Evolutionary conservation across 1,140 invertebrate species (phyloP), one percentile per base, ranked within the genome.

Genomic region (Diuraphis noxia): DNA sequence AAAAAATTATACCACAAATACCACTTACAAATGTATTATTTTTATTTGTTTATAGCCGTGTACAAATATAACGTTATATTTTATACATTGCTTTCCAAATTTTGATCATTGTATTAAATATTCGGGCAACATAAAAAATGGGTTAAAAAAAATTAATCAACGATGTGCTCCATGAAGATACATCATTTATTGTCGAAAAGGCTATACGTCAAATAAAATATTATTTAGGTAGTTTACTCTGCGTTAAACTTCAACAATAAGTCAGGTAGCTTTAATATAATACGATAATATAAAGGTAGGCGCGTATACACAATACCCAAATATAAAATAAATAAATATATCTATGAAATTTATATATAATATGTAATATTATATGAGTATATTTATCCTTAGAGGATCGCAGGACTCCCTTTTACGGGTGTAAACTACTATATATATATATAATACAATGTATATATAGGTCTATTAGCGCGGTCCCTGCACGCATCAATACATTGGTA

Each of bases 391-490:
- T 63, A 30, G 30, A n/a, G 56, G 56, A 72, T 72, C 56, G 56
- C 30, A 72, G 9, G 56, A n/a, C 56, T 72, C 56, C 56, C 56
- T 72, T 72, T 72, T 72, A 17, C 56, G 13, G 56, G 17, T 72
- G 56, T 72, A n/a, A 10, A 17, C 30, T n/a, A 17, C 56, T 17
- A 72, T 72, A 72, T 72, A 25, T 52, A 52, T 56, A 38, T 41
- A 82, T 82, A 40, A 30, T 82, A 81, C 79, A 4, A 82, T 72
- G 56, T 41, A 40, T 82, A 40, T 41, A 82, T 82, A 40, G 36
- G 79, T 82, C 38, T 82, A 82, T 82, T 82, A 82, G 79, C 25
- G 79, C 79, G 36, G 79, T 82, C 79, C 79, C 79, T 41, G 38
- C 38, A 82, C 79, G 10, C 79, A 82, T 30, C n/a, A 21, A 79